A percentile compares a stretch with the other conserved stretches of the same genome.
These are phyloP conservation scores for Timandra comae DNA, from an alignment of 2,888 invertebrate genomes.

Conservation along the genomic window DNA sequence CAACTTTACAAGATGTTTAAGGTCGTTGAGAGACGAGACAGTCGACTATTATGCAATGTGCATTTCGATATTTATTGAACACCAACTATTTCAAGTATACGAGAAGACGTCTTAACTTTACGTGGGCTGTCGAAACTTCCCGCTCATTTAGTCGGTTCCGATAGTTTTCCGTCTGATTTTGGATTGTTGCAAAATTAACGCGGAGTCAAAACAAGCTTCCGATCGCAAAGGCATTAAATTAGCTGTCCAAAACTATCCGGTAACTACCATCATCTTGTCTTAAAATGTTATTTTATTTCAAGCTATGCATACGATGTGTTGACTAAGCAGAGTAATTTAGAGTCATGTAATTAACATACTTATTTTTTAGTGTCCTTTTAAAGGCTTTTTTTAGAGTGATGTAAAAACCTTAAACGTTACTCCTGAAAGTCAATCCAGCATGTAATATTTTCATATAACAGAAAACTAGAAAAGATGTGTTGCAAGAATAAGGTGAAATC, in stretches of 20 bases:
- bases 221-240: conserved; percentile 54
- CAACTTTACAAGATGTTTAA: not conserved
- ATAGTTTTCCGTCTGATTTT: conserved; percentile 64
- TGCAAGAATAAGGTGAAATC: too few species aligned
- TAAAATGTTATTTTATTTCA: too few species aligned
- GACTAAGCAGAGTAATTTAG: too few species aligned
- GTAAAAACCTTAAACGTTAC: too few species aligned
- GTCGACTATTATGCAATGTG: conserved; percentile 4
- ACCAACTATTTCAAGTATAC: conserved; percentile 31
- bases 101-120: conserved; percentile 40
- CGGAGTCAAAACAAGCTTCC: conserved; percentile 49
- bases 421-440: too few species aligned
- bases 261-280: conserved; percentile 6
- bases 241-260: conserved; percentile 38
- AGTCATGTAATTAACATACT: too few species aligned
- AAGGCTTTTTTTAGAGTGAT: too few species aligned
- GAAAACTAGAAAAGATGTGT: too few species aligned
- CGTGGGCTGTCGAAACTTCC: conserved; percentile 45
- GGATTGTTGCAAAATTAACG: conserved; percentile 62
- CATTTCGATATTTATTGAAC: conserved; percentile 20
- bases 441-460: too few species aligned
- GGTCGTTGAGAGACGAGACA: not conserved
- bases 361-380: too few species aligned
- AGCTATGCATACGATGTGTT: too few species aligned
- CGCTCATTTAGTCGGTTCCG: conserved; percentile 47